Conservation (phyloP, 2,797 vertebrate species). For the Ibycter americanus region DNA sequence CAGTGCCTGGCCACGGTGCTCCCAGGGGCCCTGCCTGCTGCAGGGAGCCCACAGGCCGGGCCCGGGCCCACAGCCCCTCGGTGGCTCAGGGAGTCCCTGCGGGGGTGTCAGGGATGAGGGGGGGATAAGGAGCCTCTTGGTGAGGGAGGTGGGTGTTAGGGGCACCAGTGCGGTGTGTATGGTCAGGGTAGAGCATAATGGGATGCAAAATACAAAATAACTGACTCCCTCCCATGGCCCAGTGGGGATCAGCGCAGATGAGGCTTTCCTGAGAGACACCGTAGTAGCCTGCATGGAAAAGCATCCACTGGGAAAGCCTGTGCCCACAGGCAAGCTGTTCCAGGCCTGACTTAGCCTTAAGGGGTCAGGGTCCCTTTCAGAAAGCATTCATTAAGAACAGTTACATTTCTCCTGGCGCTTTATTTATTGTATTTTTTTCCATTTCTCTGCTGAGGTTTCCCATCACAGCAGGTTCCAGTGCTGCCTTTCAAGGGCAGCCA, state of each 20-base stretch:
- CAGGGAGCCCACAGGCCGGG: too few species aligned
- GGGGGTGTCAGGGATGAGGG: too few species aligned
- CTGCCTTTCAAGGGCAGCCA: neutral
- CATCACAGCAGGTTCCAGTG: neutral
- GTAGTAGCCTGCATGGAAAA: rapidly evolving
- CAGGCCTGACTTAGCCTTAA: neutral
- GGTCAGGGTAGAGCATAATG: neutral
- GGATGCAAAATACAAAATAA: neutral
- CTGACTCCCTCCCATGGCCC: rapidly evolving
- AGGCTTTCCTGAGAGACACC: neutral
- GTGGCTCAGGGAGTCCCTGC: too few species aligned
- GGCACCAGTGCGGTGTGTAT: rapidly evolving
- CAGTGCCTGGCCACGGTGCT: too few species aligned
- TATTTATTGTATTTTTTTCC: neutral
- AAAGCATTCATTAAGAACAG: neutral
- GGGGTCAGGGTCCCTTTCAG: neutral
- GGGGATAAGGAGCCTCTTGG: neutral
- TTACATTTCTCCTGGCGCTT: neutral
- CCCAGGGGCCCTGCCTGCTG: too few species aligned
- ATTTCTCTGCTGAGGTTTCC: neutral
- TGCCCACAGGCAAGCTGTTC: neutral
- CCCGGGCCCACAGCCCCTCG: too few species aligned
- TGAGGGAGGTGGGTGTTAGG: neutral
- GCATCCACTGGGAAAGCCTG: neutral
- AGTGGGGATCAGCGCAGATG: rapidly evolving